A percentile compares a stretch with the other conserved stretches of the same genome.
Conservation (phyloP, 2,113 vertebrate genomes). For the Parotia lawesii region DNA sequence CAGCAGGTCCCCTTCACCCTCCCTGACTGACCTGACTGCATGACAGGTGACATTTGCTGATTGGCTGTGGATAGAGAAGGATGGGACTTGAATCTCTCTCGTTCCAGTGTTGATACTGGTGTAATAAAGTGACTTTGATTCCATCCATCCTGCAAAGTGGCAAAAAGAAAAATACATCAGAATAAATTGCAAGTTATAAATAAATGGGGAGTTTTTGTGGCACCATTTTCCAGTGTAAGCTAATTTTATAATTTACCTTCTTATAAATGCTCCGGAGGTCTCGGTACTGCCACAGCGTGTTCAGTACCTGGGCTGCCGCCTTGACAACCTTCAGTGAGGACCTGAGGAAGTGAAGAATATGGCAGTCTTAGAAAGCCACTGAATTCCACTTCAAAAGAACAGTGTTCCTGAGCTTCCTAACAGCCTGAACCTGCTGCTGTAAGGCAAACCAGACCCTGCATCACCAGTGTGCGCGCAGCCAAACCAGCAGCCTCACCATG, state of each 20-base stretch:
- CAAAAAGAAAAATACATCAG: background rate
- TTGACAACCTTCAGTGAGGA: conserved; percentile 97
- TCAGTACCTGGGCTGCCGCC: conserved; percentile 94
- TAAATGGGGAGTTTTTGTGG: background rate
- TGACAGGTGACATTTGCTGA: conserved; percentile 92
- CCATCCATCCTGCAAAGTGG: conserved; percentile 87
- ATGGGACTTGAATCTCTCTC: conserved; percentile 93
- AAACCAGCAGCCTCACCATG: background rate
- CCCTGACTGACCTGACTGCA: conserved; percentile 84
- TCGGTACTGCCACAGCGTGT: conserved; percentile 95
- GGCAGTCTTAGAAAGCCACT: background rate
- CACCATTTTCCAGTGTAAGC: background rate
- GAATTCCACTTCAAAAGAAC: background rate
- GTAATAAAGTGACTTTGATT: conserved; percentile 99
- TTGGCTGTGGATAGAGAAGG: conserved; percentile 87
- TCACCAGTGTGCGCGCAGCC: background rate
- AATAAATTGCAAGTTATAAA: conserved; percentile 2
- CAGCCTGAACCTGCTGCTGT: background rate
- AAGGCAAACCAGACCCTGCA: background rate
- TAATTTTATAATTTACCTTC: conserved; percentile 80
- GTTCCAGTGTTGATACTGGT: conserved; percentile 91
- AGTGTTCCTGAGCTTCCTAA: accelerated
- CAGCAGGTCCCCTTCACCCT: background rate
- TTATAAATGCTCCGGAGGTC: conserved; percentile 98
- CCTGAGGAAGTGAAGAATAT: conserved; percentile 61